These are phyloP conservation scores for Gorsachius magnificus DNA, from an alignment of 2,797 vertebrate species.

Conservation along the genomic window DNA sequence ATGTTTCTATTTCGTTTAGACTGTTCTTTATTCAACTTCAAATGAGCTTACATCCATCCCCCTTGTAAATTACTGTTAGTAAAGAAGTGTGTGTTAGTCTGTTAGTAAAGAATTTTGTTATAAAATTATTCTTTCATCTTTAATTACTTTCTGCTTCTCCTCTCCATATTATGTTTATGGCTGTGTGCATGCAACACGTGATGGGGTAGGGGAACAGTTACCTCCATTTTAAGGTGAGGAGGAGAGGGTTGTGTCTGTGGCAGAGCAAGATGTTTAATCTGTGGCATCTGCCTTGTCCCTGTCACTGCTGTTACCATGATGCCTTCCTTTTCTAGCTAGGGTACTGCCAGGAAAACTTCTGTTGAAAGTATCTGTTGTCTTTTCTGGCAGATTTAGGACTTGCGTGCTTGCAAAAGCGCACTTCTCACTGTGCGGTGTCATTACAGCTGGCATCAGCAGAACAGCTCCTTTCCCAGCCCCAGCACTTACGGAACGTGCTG, in stretches of 20 bases:
- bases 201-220: background rate
- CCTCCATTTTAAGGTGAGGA: background rate
- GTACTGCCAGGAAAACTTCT: background rate
- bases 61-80: background rate
- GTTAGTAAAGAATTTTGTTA: background rate
- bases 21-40: background rate
- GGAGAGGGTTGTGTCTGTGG: background rate
- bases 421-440: background rate
- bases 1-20: background rate
- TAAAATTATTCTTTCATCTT: background rate
- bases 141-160: background rate
- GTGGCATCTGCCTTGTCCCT: background rate
- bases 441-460: background rate
- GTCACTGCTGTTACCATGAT: background rate
- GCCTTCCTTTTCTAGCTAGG: background rate
- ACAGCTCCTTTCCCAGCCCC: background rate
- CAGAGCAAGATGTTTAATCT: background rate
- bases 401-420: background rate
- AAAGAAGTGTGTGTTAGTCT: background rate
- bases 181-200: background rate
- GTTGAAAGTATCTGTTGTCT: background rate
- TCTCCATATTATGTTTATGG: accelerated
- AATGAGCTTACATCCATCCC: background rate
- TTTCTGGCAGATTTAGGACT: background rate
- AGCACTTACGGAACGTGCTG: background rate